These are phyloP conservation scores for Halcyon smyrnensis DNA, from an alignment of 2,797 vertebrate species.

Conservation along the genomic window DNA sequence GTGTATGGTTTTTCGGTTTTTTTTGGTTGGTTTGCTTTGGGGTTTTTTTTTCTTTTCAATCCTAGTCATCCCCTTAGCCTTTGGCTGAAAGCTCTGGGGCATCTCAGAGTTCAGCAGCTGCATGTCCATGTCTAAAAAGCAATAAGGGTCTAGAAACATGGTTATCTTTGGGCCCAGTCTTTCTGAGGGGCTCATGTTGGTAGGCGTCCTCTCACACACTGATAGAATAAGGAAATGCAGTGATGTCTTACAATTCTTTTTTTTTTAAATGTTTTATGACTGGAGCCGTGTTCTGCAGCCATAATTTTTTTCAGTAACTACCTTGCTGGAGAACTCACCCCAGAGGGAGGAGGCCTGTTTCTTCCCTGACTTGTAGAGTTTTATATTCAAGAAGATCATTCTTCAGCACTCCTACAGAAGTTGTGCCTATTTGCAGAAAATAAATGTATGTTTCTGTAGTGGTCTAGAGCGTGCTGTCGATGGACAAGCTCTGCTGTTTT, in stretches of 20 bases:
- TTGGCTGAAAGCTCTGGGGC: not conserved
- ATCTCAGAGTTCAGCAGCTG: not conserved
- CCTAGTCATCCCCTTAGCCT: not conserved
- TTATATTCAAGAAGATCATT: not conserved
- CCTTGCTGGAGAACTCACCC: not conserved
- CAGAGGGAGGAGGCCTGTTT: not conserved
- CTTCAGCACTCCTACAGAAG: not conserved
- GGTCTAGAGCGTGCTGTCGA: not conserved
- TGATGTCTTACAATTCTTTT: not conserved
- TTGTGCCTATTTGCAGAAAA: not conserved
- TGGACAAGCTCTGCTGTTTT: not conserved
- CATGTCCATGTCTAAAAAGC: not conserved
- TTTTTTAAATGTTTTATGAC: not conserved
- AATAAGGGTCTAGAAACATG: not conserved
- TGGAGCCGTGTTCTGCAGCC: not conserved
- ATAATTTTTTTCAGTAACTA: not conserved
- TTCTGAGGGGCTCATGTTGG: not conserved
- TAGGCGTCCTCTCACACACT: not conserved
- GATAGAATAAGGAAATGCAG: not conserved
- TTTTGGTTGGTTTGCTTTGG: too few species aligned
- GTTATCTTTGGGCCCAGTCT: not conserved
- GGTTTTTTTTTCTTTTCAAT: not conserved
- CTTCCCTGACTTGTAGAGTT: not conserved
- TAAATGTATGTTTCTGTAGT: not conserved
- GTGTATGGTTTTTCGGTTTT: too few species aligned